A percentile compares a stretch with the other conserved stretches of the same genome.
phyloP scores from a whole-genome alignment of 2,113 vertebrate genomes.

The Ondatra zibethicus region DNA sequence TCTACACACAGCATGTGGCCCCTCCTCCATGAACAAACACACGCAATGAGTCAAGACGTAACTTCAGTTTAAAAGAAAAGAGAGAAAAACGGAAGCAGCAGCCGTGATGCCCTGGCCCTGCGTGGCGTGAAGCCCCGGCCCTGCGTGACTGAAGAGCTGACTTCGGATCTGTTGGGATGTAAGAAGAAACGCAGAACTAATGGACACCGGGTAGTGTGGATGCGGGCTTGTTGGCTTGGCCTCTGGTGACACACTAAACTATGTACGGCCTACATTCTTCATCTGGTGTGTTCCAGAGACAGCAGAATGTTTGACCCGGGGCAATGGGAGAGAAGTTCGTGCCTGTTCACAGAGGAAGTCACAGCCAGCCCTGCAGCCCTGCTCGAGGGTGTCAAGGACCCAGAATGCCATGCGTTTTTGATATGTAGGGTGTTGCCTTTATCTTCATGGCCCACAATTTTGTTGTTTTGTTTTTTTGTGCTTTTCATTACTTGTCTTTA shows the following conservation, averaged over 20 bases:
- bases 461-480: neutral
- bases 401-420: neutral
- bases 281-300: neutral
- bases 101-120: too few species aligned
- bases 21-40: neutral
- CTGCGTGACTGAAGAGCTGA: too few species aligned
- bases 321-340: neutral
- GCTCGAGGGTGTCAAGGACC: neutral
- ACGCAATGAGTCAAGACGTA: neutral
- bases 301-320: neutral
- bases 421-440: neutral
- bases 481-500: neutral
- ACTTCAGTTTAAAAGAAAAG: neutral
- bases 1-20: neutral
- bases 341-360: neutral
- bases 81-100: neutral
- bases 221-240: neutral
- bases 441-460: neutral
- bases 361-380: rapidly evolving
- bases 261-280: neutral
- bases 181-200: neutral
- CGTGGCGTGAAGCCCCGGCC: too few species aligned
- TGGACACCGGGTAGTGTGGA: neutral
- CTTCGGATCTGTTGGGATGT: neutral
- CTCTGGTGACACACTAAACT: neutral